Conservation (phyloP, 2,113 vertebrate species). For the Alligator mississippiensis region DNA sequence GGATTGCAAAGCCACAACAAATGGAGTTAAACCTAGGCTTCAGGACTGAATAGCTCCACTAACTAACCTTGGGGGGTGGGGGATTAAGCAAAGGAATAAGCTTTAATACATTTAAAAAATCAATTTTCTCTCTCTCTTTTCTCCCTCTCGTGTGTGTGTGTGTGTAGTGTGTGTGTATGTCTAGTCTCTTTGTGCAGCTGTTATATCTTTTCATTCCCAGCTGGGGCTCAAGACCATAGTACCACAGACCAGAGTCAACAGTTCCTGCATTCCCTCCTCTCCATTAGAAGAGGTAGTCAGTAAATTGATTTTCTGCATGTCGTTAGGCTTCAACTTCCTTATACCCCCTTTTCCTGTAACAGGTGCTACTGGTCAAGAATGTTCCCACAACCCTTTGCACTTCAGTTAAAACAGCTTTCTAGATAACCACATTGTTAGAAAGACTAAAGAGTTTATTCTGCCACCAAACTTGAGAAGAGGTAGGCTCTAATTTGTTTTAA, state of each 20-base stretch:
- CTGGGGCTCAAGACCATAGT: neutral
- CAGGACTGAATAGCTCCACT: neutral
- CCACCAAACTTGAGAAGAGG: neutral
- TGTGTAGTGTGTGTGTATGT: neutral
- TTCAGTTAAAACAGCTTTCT: neutral
- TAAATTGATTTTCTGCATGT: neutral
- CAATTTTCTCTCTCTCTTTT: neutral
- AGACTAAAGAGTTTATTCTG: neutral
- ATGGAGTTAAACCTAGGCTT: neutral
- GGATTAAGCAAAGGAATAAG: neutral
- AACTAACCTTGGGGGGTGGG: rapidly evolving
- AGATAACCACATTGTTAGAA: neutral
- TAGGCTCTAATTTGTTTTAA: neutral
- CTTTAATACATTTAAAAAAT: neutral
- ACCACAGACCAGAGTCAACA: neutral
- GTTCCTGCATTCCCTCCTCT: neutral
- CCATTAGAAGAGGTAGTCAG: neutral
- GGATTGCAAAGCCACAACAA: neutral
- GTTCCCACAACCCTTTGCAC: neutral
- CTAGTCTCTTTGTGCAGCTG: neutral
- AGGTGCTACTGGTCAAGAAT: neutral
- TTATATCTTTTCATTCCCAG: neutral
- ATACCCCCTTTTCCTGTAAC: neutral
- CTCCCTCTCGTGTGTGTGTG: neutral
- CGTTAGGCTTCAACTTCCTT: neutral